A percentile compares a stretch with the other conserved stretches of the same genome.
These are phyloP conservation scores for Meiosimyza platycephala DNA, from an alignment of 2,888 invertebrate genomes.

Conservation along the genomic window DNA sequence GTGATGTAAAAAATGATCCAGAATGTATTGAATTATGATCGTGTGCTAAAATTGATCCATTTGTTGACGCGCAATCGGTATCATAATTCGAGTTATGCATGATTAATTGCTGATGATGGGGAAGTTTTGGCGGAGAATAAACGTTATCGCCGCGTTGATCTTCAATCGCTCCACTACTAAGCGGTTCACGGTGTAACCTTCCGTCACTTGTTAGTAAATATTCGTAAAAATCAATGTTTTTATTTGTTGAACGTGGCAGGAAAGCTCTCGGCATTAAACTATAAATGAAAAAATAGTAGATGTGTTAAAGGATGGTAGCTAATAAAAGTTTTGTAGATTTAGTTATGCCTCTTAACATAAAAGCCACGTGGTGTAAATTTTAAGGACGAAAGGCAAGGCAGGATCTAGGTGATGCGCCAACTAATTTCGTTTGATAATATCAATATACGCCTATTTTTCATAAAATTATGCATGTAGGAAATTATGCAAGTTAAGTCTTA, in stretches of 20 bases:
- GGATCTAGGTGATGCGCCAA: too few relatives aligned
- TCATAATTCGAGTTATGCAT: conserved; percentile 57
- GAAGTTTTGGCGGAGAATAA: conserved; percentile 60
- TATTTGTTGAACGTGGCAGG: conserved; percentile 42
- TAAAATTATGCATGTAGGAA: too few relatives aligned
- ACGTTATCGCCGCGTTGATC: conserved; percentile 59
- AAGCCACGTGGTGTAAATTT: too few relatives aligned
- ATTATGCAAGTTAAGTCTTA: too few relatives aligned
- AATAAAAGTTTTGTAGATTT: too few relatives aligned
- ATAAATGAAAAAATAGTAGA: too few relatives aligned
- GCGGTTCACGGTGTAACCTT: conserved; percentile 53
- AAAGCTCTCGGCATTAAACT: too few relatives aligned
- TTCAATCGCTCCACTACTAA: conserved; percentile 50
- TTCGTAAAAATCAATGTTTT: conserved; percentile 58
- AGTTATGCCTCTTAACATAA: too few relatives aligned
- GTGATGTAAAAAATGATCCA: conserved; percentile 37
- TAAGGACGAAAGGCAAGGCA: too few relatives aligned
- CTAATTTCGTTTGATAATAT: too few relatives aligned
- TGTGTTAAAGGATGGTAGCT: too few relatives aligned
- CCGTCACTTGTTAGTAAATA: conserved; percentile 52
- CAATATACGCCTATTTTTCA: too few relatives aligned
- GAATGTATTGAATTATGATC: conserved; percentile 55
- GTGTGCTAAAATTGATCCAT: conserved; percentile 51
- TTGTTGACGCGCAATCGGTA: conserved; percentile 50
- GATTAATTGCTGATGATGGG: conserved; percentile 51